Percentiles rank a stretch among this genome's conserved stretches.
These are phyloP conservation scores for Aphidius ervi DNA, from an alignment of 1,140 invertebrate genomes.

Conservation along the genomic window DNA sequence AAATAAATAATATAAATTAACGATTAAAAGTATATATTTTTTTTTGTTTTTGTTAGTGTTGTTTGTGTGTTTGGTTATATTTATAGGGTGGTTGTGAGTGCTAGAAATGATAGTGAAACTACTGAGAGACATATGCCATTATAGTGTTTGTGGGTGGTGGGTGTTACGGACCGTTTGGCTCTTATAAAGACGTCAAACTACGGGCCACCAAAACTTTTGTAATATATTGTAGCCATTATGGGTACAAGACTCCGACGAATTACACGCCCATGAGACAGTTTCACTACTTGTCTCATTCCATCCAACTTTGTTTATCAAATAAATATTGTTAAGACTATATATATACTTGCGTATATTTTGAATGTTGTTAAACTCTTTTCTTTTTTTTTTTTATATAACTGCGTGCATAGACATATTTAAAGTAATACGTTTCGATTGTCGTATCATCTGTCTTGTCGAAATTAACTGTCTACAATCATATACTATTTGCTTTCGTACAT, in stretches of 20 bases:
- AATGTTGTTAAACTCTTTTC: not conserved
- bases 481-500: no score
- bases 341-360: slow-evolving; percentile 1
- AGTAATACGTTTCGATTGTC: slow-evolving; percentile 15
- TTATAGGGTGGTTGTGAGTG: slow-evolving; percentile 19
- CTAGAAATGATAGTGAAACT: slow-evolving; percentile 28
- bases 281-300: slow-evolving; percentile 21
- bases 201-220: slow-evolving; percentile 42
- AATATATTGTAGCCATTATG: slow-evolving; percentile 45
- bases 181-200: slow-evolving; percentile 46
- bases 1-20: no score
- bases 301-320: slow-evolving; percentile 46
- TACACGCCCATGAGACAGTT: slow-evolving; percentile 19
- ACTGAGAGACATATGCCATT: slow-evolving; percentile 4
- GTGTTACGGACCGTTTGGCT: slow-evolving; percentile 37
- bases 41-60: no score
- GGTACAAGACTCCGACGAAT: slow-evolving; percentile 43
- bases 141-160: slow-evolving; percentile 18
- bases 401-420: not conserved
- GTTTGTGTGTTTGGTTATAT: no score
- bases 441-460: slow-evolving; percentile 5
- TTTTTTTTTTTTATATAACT: not conserved
- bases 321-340: slow-evolving; percentile 36
- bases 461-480: not conserved
- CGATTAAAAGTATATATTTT: no score